phyloP scores from a whole-genome alignment of 2,113 vertebrate genomes.

The Marmota monax region DNA sequence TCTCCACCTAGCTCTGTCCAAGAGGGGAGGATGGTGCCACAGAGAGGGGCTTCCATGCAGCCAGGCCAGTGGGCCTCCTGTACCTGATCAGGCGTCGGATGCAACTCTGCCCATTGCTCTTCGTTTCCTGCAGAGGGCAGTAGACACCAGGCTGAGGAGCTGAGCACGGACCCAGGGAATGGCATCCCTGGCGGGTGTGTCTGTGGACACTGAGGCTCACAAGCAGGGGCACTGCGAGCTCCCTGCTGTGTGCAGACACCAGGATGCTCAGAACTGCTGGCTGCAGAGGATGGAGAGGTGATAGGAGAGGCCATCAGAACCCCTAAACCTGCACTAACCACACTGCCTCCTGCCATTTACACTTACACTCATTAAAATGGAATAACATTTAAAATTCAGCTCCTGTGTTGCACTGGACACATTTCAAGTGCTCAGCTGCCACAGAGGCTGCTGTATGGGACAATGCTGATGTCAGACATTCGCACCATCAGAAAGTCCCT shows the following conservation, averaged over 20 bases:
- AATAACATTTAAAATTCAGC: neutral
- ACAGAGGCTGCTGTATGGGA: neutral
- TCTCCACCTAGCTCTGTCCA: neutral
- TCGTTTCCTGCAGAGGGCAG: constrained; percentile 84
- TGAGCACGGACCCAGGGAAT: neutral
- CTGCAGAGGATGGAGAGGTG: neutral
- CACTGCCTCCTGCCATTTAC: neutral
- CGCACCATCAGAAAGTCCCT: neutral
- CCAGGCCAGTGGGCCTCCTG: neutral
- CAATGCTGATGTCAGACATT: rapidly evolving
- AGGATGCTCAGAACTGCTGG: neutral
- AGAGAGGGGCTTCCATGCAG: neutral
- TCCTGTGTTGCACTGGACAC: neutral
- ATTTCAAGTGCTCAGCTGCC: neutral
- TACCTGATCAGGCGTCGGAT: neutral
- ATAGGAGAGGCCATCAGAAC: neutral
- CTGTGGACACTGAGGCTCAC: neutral
- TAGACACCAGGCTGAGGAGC: constrained; percentile 68
- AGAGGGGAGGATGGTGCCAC: too few relatives aligned
- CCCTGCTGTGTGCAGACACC: neutral
- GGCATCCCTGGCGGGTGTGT: neutral
- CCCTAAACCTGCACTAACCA: neutral
- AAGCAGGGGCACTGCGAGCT: too few relatives aligned
- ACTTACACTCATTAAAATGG: neutral
- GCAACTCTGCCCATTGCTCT: constrained; percentile 18